Evolutionary conservation across 2,888 invertebrate species (phyloP).

Genomic region (Xestoiulus laeticollis): DNA sequence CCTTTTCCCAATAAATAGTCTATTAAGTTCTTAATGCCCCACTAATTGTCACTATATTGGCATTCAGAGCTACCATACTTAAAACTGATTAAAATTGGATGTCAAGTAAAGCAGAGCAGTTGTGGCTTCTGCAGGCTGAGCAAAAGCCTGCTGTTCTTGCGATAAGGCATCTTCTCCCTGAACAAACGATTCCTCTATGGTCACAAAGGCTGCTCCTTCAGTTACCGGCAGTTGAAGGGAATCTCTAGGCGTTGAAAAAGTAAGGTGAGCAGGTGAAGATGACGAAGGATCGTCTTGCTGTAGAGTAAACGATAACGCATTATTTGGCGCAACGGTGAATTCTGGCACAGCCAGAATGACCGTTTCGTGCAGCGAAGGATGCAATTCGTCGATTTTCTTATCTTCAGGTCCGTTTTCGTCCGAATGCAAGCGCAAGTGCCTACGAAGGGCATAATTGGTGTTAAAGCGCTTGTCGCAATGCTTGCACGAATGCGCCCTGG

Average conservation of each 20-base stretch:
- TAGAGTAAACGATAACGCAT: constrained; percentile 17
- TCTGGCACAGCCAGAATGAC: background rate
- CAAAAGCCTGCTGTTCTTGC: constrained; percentile 50
- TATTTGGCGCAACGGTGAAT: background rate
- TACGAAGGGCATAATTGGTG: constrained; percentile 64
- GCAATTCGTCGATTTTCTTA: background rate
- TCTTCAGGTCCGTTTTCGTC: background rate
- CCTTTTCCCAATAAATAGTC: too few relatives aligned
- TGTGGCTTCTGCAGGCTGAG: constrained; percentile 56
- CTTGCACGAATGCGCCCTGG: constrained; percentile 62
- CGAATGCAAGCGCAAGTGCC: constrained; percentile 63
- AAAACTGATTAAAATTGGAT: constrained; percentile 56
- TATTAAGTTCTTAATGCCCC: too few relatives aligned
- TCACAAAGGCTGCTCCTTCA: constrained; percentile 49
- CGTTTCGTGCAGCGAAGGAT: background rate
- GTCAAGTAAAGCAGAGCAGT: constrained; percentile 57
- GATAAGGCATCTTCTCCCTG: constrained; percentile 46
- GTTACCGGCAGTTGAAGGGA: background rate
- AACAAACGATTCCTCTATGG: constrained; percentile 53
- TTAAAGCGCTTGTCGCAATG: constrained; percentile 64
- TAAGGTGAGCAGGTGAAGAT: constrained; percentile 5
- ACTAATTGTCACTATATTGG: too few relatives aligned
- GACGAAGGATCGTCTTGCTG: constrained; percentile 17
- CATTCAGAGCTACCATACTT: background rate
- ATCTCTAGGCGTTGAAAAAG: background rate